Evolutionary conservation across 2,888 invertebrate species (phyloP).

Genomic region (Cecidostiba fungosa): DNA sequence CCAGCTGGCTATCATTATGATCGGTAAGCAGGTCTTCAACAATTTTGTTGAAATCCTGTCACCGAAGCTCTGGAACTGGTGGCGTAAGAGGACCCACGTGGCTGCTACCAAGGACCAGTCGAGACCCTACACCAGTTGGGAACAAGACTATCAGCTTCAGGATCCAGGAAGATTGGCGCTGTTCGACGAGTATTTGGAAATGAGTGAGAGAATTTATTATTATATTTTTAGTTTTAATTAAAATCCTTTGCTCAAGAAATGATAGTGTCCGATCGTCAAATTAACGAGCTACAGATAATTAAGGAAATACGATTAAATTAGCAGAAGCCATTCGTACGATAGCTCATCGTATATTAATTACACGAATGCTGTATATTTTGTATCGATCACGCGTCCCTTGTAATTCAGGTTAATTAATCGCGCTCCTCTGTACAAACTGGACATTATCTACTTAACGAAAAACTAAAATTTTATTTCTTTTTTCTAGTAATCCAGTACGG

Average conservation of each 20-base stretch:
- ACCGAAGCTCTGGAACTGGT: slow-evolving; percentile 96
- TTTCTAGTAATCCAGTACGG: slow-evolving; percentile 96
- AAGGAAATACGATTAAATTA: background rate
- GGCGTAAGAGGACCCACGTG: slow-evolving; percentile 89
- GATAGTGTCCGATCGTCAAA: background rate
- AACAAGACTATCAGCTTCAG: slow-evolving; percentile 95
- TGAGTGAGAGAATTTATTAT: slow-evolving; percentile 87
- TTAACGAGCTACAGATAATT: background rate
- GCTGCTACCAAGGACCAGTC: slow-evolving; percentile 88
- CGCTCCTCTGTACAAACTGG: background rate
- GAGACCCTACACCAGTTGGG: slow-evolving; percentile 92
- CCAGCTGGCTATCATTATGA: slow-evolving; percentile 95
- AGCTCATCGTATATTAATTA: background rate
- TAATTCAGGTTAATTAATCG: background rate
- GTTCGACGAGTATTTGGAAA: slow-evolving; percentile 98
- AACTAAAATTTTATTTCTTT: background rate
- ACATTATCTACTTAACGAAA: background rate
- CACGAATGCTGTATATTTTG: background rate
- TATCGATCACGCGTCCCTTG: background rate
- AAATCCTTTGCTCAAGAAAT: no score
- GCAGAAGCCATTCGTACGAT: background rate
- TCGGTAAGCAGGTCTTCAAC: slow-evolving; percentile 96
- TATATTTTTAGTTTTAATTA: background rate
- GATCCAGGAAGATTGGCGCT: slow-evolving; percentile 94
- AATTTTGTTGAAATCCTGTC: slow-evolving; percentile 95